Base-by-base conservation (phyloP, 1,140 invertebrate species). In the Archegozetes longisetosus region DNA sequence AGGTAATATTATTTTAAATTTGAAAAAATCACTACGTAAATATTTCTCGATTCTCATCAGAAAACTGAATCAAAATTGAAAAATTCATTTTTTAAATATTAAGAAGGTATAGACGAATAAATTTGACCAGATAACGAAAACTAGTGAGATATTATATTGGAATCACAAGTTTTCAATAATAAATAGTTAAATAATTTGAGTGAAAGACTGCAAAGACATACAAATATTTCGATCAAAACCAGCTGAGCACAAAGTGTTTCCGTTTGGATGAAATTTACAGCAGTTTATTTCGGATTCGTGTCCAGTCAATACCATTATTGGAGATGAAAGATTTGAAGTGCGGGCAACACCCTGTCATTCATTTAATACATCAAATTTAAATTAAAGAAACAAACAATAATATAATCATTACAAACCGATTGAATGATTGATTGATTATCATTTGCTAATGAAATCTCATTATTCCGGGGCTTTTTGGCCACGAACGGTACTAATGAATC, bases 181-280 rank as follows among this genome's bases (percentile, higher is more conserved):
- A n/a, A n/a, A n/a, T n/a, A n/a, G n/a, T n/a, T n/a, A n/a, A n/a
- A n/a, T n/a, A n/a, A n/a, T n/a, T n/a, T n/a, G n/a, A n/a, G n/a
- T n/a, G n/a, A n/a, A n/a, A n/a, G n/a, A 28, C 52, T 60, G 51
- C 1, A 2, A 51, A 53, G 61, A 81, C 85, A 82, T 79, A 95
- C 92, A 91, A 64, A 99, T 93, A 75, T 90, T 83, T 71, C 92
- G 77, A 71, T 99, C 96, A 73, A 91, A 94, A n/a, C 95, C 96
- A 32, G 86, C 84, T 0, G 92, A 93, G 9, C 90, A 89, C 23
- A 98, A 72, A 70, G 93, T 83, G 65, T 88, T 82, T 24, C 95
- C 94, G 72, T 98, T 91, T 1, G 93, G 92, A 73, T 95, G 91
- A 74, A 98, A 99, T 74, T 91, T 86, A 3, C 84, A 76, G 23